These are phyloP conservation scores for Psittacula cyanocephala DNA, from an alignment of 2,113 vertebrate species.

Conservation along the genomic window DNA sequence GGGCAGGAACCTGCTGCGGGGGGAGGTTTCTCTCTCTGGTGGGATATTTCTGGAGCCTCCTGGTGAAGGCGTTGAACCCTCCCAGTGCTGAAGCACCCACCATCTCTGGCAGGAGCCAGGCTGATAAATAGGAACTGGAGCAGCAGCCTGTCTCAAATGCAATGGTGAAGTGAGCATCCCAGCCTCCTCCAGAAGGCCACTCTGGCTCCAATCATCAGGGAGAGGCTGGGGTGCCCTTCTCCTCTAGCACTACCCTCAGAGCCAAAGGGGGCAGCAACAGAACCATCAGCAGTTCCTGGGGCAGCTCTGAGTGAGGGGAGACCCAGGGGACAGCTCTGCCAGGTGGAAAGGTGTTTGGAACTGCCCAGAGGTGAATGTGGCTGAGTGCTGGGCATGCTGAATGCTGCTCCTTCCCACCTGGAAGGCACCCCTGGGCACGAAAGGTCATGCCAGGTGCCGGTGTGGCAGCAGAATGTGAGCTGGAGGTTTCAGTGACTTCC, in stretches of 20 bases:
- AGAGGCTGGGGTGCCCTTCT: background rate
- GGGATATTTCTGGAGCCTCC: constrained; percentile 10
- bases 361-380: background rate
- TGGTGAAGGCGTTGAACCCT: background rate
- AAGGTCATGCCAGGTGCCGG: background rate
- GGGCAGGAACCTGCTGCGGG: background rate
- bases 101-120: background rate
- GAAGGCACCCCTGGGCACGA: background rate
- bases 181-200: background rate
- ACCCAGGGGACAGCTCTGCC: background rate
- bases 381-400: background rate
- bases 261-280: background rate
- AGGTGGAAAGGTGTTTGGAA: background rate
- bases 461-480: background rate
- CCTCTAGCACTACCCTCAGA: background rate
- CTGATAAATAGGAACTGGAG: background rate
- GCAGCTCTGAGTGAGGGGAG: background rate
- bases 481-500: background rate
- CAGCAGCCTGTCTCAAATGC: background rate
- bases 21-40: background rate
- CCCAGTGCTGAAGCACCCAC: background rate
- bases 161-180: background rate
- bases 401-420: background rate
- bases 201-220: background rate
- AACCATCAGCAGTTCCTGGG: background rate